phyloP scores from a whole-genome alignment of 1,140 invertebrate species.

The Latrodectus geometricus region DNA sequence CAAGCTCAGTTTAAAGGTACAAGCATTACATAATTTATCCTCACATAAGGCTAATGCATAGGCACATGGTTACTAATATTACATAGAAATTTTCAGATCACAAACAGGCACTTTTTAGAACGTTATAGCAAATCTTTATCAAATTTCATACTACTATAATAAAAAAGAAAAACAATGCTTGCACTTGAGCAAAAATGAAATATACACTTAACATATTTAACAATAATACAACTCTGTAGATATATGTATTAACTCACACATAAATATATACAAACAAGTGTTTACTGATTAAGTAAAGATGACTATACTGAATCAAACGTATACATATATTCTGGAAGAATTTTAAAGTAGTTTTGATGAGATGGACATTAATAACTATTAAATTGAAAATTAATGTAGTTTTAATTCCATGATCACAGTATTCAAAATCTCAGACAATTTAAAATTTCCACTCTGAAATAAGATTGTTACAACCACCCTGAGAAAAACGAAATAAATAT shows the following conservation, averaged over 20 bases:
- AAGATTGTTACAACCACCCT: too few species aligned
- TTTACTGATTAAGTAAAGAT: conserved; percentile 45
- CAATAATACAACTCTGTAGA: conserved; percentile 22
- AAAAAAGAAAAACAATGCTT: conserved; percentile 35
- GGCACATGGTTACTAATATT: conserved; percentile 31
- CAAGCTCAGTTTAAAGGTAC: conserved; percentile 34
- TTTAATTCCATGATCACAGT: too few species aligned
- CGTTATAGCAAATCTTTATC: conserved; percentile 22
- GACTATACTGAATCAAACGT: conserved; percentile 25
- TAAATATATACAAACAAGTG: conserved; percentile 50
- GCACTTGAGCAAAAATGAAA: conserved; percentile 59
- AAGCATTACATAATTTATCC: conserved; percentile 44
- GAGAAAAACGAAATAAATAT: too few species aligned
- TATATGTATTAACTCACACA: conserved; percentile 22
- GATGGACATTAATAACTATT: too few species aligned
- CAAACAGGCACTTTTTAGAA: conserved; percentile 56
- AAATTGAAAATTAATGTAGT: too few species aligned
- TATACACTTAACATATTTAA: conserved; percentile 38
- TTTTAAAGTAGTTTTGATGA: background rate
- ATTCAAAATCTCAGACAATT: too few species aligned
- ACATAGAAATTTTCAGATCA: conserved; percentile 32
- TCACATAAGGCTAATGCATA: conserved; percentile 29
- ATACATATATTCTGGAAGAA: background rate
- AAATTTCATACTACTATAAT: conserved; percentile 21
- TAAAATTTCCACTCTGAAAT: too few species aligned